A percentile compares a stretch with the other conserved stretches of the same genome.
phyloP scores from a whole-genome alignment of 2,113 vertebrate species.

The Hassar affinis region DNA sequence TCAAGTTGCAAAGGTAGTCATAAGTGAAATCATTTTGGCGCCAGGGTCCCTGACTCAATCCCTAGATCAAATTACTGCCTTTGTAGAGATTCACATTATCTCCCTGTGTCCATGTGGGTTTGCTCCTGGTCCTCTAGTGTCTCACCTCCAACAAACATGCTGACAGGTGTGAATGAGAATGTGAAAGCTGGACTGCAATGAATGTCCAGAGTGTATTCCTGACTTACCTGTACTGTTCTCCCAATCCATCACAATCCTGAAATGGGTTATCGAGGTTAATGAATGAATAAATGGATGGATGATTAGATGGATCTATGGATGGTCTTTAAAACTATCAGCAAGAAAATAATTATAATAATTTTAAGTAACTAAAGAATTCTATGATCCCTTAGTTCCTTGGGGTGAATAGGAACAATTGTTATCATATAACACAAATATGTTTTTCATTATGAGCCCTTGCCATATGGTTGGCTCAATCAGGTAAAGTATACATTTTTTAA shows the following conservation, averaged over 20 bases:
- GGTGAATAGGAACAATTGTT: background rate
- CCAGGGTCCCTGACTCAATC: background rate
- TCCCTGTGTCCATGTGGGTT: background rate
- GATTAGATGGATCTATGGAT: background rate
- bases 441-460: background rate
- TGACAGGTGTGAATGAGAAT: background rate
- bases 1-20: background rate
- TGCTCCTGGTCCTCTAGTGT: background rate
- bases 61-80: background rate
- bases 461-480: background rate
- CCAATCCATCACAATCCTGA: background rate
- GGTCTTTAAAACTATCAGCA: background rate
- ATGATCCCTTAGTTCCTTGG: background rate
- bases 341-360: background rate
- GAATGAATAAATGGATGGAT: background rate
- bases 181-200: background rate
- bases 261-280: background rate
- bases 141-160: background rate
- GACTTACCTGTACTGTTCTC: background rate
- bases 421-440: background rate
- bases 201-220: background rate
- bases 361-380: background rate
- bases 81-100: background rate
- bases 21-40: background rate
- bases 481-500: background rate